Percentiles rank a stretch among this genome's conserved stretches.
These are phyloP conservation scores for Larimichthys polyactis DNA, from an alignment of 2,113 vertebrate genomes.

Conservation along the genomic window DNA sequence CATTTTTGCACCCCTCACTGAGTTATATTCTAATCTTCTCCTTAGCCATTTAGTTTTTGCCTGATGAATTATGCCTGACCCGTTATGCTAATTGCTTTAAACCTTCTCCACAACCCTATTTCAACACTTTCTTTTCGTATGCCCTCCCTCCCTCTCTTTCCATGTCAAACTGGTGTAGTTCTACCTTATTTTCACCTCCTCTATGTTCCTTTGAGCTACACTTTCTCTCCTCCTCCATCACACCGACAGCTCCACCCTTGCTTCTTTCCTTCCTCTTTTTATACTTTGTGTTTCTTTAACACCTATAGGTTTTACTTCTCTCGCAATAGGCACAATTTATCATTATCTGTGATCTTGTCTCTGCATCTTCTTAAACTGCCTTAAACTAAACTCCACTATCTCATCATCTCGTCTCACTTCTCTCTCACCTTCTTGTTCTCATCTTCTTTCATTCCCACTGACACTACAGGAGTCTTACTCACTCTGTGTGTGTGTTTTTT, in stretches of 20 bases:
- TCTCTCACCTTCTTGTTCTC: slow-evolving; percentile 59
- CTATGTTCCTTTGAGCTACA: slow-evolving; percentile 19
- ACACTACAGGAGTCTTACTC: slow-evolving; percentile 57
- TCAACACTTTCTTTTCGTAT: slow-evolving; percentile 20
- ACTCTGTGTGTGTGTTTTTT: slow-evolving; percentile 8
- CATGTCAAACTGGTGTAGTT: slow-evolving; percentile 14
- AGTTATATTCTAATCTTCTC: slow-evolving; percentile 40
- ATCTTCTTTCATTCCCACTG: slow-evolving; percentile 65
- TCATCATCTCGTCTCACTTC: slow-evolving; percentile 72
- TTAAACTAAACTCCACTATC: slow-evolving; percentile 69
- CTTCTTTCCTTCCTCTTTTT: slow-evolving; percentile 16
- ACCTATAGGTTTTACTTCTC: slow-evolving; percentile 44
- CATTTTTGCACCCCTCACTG: slow-evolving; percentile 1
- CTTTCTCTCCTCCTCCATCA: slow-evolving; percentile 42
- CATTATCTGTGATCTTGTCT: slow-evolving; percentile 68
- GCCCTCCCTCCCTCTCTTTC: background rate
- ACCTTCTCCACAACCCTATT: slow-evolving; percentile 40
- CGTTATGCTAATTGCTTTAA: slow-evolving; percentile 56
- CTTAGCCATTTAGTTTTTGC: slow-evolving; percentile 27
- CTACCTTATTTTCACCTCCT: slow-evolving; percentile 45
- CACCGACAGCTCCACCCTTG: slow-evolving; percentile 19
- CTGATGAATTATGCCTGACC: slow-evolving; percentile 62
- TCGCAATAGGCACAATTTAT: slow-evolving; percentile 57
- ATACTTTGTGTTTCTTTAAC: slow-evolving; percentile 47
- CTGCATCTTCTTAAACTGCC: slow-evolving; percentile 51